Conservation (phyloP, 2,888 invertebrate genomes). For the Pasiphila rectangulata region DNA sequence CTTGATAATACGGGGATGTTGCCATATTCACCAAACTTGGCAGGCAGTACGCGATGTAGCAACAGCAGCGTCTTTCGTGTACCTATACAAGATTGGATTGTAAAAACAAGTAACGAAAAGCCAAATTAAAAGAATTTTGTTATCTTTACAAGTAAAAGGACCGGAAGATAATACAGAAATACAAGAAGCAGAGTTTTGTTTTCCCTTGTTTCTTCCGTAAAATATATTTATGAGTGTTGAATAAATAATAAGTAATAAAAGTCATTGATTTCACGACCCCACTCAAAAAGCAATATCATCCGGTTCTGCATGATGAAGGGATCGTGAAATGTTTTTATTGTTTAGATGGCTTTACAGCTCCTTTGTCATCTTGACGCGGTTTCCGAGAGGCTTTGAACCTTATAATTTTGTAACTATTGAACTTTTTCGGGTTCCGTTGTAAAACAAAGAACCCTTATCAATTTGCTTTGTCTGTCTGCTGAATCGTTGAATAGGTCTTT, state of each 20-base stretch:
- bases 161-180: no score
- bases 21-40: no score
- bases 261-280: conserved; percentile 39
- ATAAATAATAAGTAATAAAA: conserved; percentile 29
- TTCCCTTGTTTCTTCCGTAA: neutral
- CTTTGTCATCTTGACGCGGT: conserved; percentile 33
- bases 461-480: no score
- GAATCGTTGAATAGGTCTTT: no score
- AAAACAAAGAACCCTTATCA: neutral
- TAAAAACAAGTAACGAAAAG: no score
- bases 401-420: conserved; percentile 10
- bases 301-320: conserved; percentile 52
- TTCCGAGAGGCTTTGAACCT: conserved; percentile 23
- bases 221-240: neutral
- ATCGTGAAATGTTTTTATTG: conserved; percentile 57
- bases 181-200: no score
- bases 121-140: no score
- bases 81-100: no score
- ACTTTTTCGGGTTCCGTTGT: neutral
- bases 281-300: conserved; percentile 49
- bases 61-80: no score
- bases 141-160: no score
- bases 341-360: conserved; percentile 39
- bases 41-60: no score
- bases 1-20: no score